Percentiles rank a stretch among this genome's conserved stretches.
Conservation (phyloP, 2,888 invertebrate genomes). For the Dinocampus coccinellae region DNA sequence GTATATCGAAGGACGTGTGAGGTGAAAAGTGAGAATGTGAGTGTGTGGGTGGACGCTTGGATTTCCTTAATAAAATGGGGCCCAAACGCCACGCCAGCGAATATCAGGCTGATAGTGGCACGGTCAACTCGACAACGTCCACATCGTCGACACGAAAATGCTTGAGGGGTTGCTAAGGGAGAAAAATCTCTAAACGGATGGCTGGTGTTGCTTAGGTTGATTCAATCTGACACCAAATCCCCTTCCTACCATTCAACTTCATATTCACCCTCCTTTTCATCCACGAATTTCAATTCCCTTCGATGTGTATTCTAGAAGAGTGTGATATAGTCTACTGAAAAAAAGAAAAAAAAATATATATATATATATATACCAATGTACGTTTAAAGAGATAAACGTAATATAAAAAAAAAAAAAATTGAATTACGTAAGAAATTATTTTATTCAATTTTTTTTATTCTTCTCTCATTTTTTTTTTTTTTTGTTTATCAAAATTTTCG, state of each 20-base stretch:
- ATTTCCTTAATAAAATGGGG: conserved; percentile 68
- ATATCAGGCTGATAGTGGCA: conserved; percentile 67
- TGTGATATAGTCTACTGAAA: not conserved
- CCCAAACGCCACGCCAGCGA: conserved; percentile 67
- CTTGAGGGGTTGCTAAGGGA: conserved; percentile 55
- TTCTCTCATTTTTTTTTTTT: no score
- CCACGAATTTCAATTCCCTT: conserved; percentile 24
- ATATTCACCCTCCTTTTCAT: conserved; percentile 22
- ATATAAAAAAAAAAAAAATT: not conserved
- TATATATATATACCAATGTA: not conserved
- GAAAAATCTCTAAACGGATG: conserved; percentile 54
- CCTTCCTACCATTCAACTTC: conserved; percentile 29
- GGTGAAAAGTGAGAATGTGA: conserved; percentile 17
- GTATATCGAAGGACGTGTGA: conserved; percentile 26
- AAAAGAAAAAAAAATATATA: not conserved
- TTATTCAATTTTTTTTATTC: not conserved
- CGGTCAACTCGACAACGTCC: conserved; percentile 62
- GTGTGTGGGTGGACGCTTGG: conserved; percentile 48
- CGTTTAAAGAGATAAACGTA: not conserved
- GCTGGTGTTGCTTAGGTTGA: conserved; percentile 53
- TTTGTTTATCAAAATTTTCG: not conserved
- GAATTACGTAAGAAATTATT: not conserved
- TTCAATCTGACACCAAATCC: conserved; percentile 61
- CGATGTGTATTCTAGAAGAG: not conserved
- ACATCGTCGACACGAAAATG: conserved; percentile 57